Conservation (phyloP, 2,888 invertebrate species). For the Thereva nobilitata region DNA sequence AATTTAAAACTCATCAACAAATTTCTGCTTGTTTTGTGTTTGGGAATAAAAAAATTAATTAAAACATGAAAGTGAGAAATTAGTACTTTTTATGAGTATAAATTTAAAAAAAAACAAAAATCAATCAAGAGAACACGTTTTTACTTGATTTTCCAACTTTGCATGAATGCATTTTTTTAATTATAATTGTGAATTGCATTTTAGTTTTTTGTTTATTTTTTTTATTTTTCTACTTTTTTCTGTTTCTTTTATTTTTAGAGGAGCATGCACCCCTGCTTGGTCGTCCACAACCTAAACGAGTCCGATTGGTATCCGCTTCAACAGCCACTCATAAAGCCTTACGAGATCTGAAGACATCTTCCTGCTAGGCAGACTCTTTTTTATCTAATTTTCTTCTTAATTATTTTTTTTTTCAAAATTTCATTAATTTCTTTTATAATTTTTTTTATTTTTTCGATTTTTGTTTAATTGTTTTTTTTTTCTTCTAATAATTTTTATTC, state of each 20-base stretch:
- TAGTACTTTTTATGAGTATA: too few species aligned
- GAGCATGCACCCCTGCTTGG: conserved; percentile 62
- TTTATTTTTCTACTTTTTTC: conserved; percentile 42
- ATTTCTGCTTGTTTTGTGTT: too few species aligned
- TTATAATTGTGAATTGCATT: conserved; percentile 44
- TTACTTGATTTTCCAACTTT: not conserved
- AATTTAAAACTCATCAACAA: too few species aligned
- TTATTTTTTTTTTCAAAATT: conserved; percentile 2
- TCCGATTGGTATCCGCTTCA: conserved; percentile 45
- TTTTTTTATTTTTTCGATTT: conserved; percentile 17
- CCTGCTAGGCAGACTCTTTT: conserved; percentile 39
- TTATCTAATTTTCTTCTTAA: conserved; percentile 20
- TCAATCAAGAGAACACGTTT: too few species aligned
- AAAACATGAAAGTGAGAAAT: too few species aligned
- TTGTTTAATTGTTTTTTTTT: not conserved
- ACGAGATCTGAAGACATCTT: conserved; percentile 44
- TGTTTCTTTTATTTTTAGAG: conserved; percentile 56
- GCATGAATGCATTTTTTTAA: conserved; percentile 19
- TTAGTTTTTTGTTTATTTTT: conserved; percentile 48
- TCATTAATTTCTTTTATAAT: conserved; percentile 7
- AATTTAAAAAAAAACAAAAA: too few species aligned
- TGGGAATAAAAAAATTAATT: too few species aligned
- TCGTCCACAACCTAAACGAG: conserved; percentile 53
- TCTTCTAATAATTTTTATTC: not conserved
- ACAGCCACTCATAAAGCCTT: conserved; percentile 37